A percentile compares a stretch with the other conserved stretches of the same genome.
Evolutionary conservation across 2,888 invertebrate genomes (phyloP).

Genomic region (Drosophila phalerata): DNA sequence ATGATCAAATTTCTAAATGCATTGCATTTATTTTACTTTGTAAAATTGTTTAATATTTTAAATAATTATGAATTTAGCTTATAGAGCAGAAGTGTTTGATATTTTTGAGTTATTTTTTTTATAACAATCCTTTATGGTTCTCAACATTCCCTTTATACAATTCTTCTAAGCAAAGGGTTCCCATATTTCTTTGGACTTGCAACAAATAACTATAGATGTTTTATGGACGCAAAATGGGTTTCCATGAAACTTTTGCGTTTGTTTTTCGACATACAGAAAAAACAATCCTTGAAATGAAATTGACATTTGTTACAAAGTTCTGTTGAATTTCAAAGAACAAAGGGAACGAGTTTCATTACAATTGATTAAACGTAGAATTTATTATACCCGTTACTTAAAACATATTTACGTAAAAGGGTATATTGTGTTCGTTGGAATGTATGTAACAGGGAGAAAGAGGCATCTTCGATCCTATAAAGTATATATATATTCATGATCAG

Average conservation of each 20-base stretch:
- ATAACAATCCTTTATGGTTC: background rate
- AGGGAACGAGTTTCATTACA: conserved; percentile 10
- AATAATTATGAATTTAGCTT: no score
- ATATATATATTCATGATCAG: no score
- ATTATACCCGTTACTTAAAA: no score
- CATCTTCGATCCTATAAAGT: no score
- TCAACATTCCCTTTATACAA: background rate
- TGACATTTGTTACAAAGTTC: conserved; percentile 29
- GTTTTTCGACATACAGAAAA: conserved; percentile 15
- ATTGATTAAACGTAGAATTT: conserved; percentile 11
- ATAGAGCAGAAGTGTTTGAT: no score
- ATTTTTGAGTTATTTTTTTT: no score
- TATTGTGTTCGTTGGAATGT: no score
- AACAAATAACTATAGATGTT: conserved; percentile 7
- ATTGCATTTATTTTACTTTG: background rate
- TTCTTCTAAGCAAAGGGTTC: background rate
- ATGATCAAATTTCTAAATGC: background rate
- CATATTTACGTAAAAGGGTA: no score
- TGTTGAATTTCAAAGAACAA: conserved; percentile 2
- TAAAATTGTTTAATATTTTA: no score
- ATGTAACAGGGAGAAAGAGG: no score
- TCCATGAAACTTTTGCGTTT: conserved; percentile 21
- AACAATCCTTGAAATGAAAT: conserved; percentile 26
- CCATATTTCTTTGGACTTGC: background rate
- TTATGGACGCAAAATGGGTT: conserved; percentile 12